These are phyloP conservation scores for Anniella stebbinsi DNA, from an alignment of 2,797 vertebrate genomes.

Conservation along the genomic window DNA sequence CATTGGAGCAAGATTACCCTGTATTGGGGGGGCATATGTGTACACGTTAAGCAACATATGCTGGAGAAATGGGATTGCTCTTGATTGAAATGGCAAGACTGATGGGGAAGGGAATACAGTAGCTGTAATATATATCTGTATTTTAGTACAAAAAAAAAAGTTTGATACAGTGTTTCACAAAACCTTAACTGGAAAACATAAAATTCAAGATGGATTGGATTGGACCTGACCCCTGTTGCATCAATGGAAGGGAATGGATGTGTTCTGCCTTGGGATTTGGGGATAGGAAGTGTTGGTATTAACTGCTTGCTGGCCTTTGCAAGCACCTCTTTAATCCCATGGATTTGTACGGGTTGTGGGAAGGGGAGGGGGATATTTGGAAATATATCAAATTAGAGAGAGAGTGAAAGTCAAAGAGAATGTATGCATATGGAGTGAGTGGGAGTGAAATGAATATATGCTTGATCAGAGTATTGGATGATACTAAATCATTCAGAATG, in stretches of 20 bases:
- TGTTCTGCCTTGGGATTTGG: background rate
- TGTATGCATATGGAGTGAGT: too few relatives aligned
- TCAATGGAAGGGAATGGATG: background rate
- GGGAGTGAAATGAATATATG: too few relatives aligned
- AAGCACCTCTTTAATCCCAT: background rate
- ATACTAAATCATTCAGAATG: background rate
- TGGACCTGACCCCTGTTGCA: constrained; percentile 31
- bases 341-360: background rate
- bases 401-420: background rate
- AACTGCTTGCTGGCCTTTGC: background rate
- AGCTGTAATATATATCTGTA: constrained; percentile 80
- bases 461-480: background rate
- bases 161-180: constrained; percentile 81
- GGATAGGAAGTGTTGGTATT: background rate
- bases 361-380: background rate
- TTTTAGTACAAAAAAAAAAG: constrained; percentile 74
- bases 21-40: background rate
- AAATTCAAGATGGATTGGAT: constrained; percentile 67
- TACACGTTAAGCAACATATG: background rate
- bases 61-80: constrained; percentile 26
- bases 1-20: background rate
- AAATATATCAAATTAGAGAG: background rate
- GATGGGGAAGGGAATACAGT: constrained; percentile 76
- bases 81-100: constrained; percentile 60
- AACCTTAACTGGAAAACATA: constrained; percentile 76